Percentiles rank a stretch among this genome's conserved stretches.
Evolutionary conservation across 1,140 invertebrate species (phyloP).

Genomic region (Heliothis virescens): DNA sequence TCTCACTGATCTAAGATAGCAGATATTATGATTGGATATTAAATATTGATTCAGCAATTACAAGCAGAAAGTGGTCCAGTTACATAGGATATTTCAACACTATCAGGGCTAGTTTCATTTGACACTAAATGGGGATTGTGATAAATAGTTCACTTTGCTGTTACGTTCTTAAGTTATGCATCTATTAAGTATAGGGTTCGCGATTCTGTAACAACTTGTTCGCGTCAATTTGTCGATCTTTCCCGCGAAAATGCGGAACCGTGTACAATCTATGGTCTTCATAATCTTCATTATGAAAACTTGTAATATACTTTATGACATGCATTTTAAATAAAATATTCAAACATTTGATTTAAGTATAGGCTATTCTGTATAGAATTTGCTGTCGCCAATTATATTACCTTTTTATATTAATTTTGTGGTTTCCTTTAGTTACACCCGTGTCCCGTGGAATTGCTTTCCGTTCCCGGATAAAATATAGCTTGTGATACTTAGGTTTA

Average conservation of each 20-base stretch:
- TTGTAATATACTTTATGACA: too few species aligned
- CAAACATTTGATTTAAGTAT: too few species aligned
- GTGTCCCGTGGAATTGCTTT: too few species aligned
- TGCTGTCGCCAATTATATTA: too few species aligned
- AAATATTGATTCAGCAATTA: constrained; percentile 28
- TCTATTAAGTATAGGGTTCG: neutral
- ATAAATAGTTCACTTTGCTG: neutral
- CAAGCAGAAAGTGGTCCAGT: constrained; percentile 6
- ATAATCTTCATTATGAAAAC: too few species aligned
- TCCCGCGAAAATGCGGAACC: neutral
- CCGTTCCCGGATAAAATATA: too few species aligned
- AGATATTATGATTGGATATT: constrained; percentile 11
- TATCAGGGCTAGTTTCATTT: neutral
- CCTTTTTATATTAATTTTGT: too few species aligned
- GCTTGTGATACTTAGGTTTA: too few species aligned
- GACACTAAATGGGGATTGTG: neutral
- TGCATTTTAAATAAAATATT: neutral
- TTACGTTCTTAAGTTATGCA: neutral
- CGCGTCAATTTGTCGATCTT: neutral
- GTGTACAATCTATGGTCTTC: neutral
- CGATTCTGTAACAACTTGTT: neutral
- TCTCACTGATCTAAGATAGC: constrained; percentile 18
- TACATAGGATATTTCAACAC: constrained; percentile 13
- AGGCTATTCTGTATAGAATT: too few species aligned
- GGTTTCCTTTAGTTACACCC: too few species aligned